These are phyloP conservation scores for Poecilia wingei DNA, from an alignment of 2,797 vertebrate species.

Conservation along the genomic window DNA sequence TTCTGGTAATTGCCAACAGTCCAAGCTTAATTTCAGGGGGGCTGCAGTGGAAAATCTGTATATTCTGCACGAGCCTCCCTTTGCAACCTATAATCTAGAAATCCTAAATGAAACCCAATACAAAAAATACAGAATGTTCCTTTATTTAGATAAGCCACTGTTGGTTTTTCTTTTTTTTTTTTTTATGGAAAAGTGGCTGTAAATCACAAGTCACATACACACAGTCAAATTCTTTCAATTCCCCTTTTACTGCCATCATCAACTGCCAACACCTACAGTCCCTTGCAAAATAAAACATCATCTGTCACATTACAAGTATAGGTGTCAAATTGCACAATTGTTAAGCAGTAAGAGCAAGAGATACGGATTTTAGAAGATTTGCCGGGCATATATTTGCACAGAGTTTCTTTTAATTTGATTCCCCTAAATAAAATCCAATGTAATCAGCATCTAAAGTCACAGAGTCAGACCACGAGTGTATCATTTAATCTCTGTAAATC, in stretches of 20 bases:
- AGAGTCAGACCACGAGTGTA: background rate
- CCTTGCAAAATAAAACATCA: background rate
- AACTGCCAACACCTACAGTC: constrained; percentile 17
- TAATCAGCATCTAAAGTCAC: background rate
- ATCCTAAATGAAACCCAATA: constrained; percentile 62
- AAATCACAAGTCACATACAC: constrained; percentile 51
- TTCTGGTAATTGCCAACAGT: constrained; percentile 73
- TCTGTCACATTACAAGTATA: background rate
- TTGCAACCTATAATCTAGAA: constrained; percentile 66
- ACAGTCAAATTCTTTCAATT: constrained; percentile 29
- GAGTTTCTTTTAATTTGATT: background rate
- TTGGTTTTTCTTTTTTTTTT: constrained; percentile 41
- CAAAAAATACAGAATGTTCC: constrained; percentile 60
- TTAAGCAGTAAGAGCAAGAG: background rate
- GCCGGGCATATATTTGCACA: background rate
- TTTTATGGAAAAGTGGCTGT: constrained; percentile 53
- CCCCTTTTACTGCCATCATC: constrained; percentile 10
- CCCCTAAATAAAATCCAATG: background rate
- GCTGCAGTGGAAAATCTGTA: constrained; percentile 64
- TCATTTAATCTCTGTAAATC: background rate
- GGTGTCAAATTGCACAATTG: background rate
- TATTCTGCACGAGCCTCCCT: constrained; percentile 62
- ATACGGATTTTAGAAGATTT: background rate
- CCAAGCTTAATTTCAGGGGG: constrained; percentile 72
- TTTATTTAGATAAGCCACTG: constrained; percentile 64